Percentiles rank a stretch among this genome's conserved stretches.
Evolutionary conservation across 2,888 invertebrate genomes (phyloP).

Genomic region (Amiota mariae): DNA sequence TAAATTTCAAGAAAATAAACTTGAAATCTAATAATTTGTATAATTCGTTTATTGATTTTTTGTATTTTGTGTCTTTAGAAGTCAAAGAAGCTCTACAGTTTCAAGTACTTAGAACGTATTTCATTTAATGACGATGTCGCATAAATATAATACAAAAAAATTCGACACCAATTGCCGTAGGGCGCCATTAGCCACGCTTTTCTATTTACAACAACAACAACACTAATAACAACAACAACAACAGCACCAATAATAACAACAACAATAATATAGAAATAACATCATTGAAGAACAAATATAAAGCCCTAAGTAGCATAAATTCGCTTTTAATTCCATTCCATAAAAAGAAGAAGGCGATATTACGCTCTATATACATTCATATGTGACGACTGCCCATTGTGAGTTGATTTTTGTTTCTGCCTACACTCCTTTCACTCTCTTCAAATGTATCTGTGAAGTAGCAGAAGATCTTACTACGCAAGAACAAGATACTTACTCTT

Average conservation of each 20-base stretch:
- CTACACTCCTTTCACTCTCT: no score
- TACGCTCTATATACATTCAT: no score
- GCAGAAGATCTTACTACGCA: no score
- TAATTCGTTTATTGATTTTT: no score
- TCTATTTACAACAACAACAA: not conserved
- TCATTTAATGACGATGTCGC: not conserved
- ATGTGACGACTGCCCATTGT: no score
- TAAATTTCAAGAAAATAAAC: no score
- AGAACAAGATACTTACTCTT: no score
- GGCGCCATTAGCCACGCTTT: not conserved
- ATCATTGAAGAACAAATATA: not conserved
- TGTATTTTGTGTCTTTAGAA: not conserved
- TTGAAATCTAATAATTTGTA: no score
- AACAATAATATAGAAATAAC: not conserved
- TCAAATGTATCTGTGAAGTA: no score
- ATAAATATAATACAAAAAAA: not conserved
- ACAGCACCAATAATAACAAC: not conserved
- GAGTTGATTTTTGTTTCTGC: no score
- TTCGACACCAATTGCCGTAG: not conserved
- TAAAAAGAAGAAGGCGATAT: not conserved
- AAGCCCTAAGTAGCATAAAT: conserved; percentile 11
- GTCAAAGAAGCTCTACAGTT: not conserved
- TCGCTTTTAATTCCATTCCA: not conserved
- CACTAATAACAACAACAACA: not conserved
- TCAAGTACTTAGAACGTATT: not conserved